Evolutionary conservation across 2,113 vertebrate genomes (phyloP), one percentile per base, ranked within the genome.

Genomic region (Elanoides forficatus): DNA sequence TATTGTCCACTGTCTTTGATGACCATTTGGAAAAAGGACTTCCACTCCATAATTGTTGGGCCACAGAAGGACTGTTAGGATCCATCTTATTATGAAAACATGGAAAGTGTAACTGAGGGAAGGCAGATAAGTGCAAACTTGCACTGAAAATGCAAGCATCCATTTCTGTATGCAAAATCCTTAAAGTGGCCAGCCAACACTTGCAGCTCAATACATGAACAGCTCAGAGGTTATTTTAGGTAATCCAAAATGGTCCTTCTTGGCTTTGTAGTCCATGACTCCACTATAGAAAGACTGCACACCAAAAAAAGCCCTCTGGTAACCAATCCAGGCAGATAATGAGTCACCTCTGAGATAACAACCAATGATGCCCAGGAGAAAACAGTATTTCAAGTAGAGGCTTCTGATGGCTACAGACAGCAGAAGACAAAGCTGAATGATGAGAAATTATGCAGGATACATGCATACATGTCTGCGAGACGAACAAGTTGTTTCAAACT

Each of bases 201-300:
- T 81, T 3, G 21, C 59, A 95, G 67, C 68, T 90, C 68, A 91
- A 68, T 36, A 95, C 34, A 38, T 45, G 88, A 93, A 92, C 72
- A 92, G 56, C 92, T 86, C 80, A 52, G 75, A 88, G 96, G 95
- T 96, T 95, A 96, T 94, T 92, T 90, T 56, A 95, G 95, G 93
- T 94, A 80, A 90, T 88, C 13, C 81, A 89, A 76, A 95, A 96
- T 87, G 86, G 86, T 91, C 60, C 68, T 70, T 66, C 75, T 86
- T 93, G 95, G 80, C 86, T 92, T 84, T 65, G 68, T 91, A 93
- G 73, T 65, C 65, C 56, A 65, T 91, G 80, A 91, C 81, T 92
- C 60, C 40, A 85, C 56, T 81, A 23, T 21, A 91, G 66, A 96
- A 95, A 63, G 95, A 90, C 90, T 96, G 90, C 58, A 86, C 53